Evolutionary conservation across 2,113 vertebrate species (phyloP), one percentile per base, ranked within the genome.

Genomic region (Tor tambroides): DNA sequence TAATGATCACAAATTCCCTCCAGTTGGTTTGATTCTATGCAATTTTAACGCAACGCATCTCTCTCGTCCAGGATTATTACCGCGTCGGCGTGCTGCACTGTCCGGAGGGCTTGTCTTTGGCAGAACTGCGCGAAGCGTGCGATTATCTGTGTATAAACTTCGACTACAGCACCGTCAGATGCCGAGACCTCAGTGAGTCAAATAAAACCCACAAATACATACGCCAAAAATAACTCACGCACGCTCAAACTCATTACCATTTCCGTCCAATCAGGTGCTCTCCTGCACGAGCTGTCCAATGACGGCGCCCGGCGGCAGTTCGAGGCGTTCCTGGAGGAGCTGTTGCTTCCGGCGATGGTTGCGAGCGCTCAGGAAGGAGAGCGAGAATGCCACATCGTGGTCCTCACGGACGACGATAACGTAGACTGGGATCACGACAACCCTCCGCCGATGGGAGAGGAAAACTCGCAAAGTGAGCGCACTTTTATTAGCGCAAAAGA

Each of bases 81-180:
- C 98, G 98, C 90, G 97, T 97, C 54, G 98, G 98, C 92, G 96
- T 99, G 94, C 99, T 99, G 92, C 97, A 97, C 92, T 99, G 98
- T 93, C 98, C 98, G 77, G 98, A 99, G 93, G 98, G 98, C 86
- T 97, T 99, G 92, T 99, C 98, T 91, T 97, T 99, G 93, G 98
- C 98, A 17, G 98, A 99, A 90, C 84, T 99, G 93, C 95, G 98
- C 94, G 98, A 99, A 95, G 98, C 98, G 0, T 99, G 98, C 86
- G 98, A 99, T 94, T 99, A 99, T 95, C 97, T 99, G 91, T 99
- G 98, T 93, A 99, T 99, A 94, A 96, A 98, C 92, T 99, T 99
- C 93, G 97, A 97, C 93, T 98, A 97, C 91, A 98, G 96, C 94
- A 99, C 98, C 91, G 97, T 99, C 95, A 99, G 99, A 96, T 99